Percentiles rank a stretch among this genome's conserved stretches.
Evolutionary conservation across 2,797 vertebrate species (phyloP).

Genomic region (Ceyx erithaca): DNA sequence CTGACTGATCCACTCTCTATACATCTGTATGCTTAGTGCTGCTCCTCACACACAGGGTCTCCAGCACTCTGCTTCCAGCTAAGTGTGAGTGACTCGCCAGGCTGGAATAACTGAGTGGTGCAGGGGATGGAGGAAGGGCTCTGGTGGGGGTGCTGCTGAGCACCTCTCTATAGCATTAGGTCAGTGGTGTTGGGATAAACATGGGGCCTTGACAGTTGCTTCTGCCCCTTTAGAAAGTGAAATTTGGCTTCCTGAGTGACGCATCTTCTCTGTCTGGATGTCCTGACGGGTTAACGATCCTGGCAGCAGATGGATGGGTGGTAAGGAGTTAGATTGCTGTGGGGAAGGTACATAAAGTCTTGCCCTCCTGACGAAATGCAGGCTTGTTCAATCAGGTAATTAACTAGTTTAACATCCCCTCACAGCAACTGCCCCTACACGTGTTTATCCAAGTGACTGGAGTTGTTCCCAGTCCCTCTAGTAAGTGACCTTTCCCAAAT

Average conservation of each 20-base stretch:
- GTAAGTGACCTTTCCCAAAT: constrained; percentile 66
- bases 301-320: background rate
- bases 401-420: constrained; percentile 38
- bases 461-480: constrained; percentile 39
- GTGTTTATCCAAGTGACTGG: constrained; percentile 62
- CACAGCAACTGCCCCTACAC: constrained; percentile 18
- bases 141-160: background rate
- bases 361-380: background rate
- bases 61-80: background rate
- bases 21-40: fast-evolving
- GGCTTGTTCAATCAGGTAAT: constrained; percentile 37
- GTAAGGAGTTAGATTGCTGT: background rate
- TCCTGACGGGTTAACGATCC: background rate
- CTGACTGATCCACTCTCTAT: fast-evolving
- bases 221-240: fast-evolving
- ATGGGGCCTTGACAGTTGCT: background rate
- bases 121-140: background rate
- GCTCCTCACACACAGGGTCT: fast-evolving
- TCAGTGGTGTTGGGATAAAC: background rate
- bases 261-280: background rate
- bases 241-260: background rate
- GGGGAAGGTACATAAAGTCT: constrained; percentile 15
- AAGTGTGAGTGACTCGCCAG: fast-evolving
- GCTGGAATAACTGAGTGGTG: background rate
- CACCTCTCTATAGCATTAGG: background rate